Base-by-base conservation (phyloP, 2,888 invertebrate species). In the Hypsopygia costalis region DNA sequence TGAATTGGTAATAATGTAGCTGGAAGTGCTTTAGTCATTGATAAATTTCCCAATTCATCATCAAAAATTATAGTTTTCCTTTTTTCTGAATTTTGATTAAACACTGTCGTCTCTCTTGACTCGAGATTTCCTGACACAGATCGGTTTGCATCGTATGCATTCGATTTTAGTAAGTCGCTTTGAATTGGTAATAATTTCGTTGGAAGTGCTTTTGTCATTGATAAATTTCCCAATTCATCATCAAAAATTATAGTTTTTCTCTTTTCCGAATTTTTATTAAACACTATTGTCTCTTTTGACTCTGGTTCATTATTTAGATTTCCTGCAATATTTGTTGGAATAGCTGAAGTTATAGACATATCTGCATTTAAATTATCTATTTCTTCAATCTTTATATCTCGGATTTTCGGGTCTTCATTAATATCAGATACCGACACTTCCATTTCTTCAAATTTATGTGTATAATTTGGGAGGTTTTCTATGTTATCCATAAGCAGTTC, bases 21-120 rank as follows among this genome's bases (percentile, higher is more conserved):
- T 1, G 63, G 51, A 37, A 65, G 21, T 3, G 49, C 56, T 40
- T 63, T 59, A 6, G 69, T 69, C 11, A 72, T 51, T 0, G 74
- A 69, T 11, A 75, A 55, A 28, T 74, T 58, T 0, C 48, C 52
- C 3, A 45, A 40, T 7, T 28, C 44, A 32, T 60, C 42, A 28
- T 54, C 56, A 33, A 47, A 55, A 0, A 56, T 44, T 34, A 58
- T 40, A 1, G 60, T 56, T 25, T 55, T 56, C n/a, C 45, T 37
- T 20, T 47, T 50, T 25, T 51, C 51, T 7, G 4, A 10, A 9
- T 16, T 39, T 7, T 16, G 9, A n/a, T 5, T 1, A 32, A 5
- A 5, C 1, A 25, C 25, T n/a, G 6, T 6, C 2, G 25, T 25
- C 8, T 31, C 8, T 31, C 16, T 4, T 16, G 16, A 16, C 4